Evolutionary conservation across 2,888 invertebrate species (phyloP), one percentile per base, ranked within the genome.

Genomic region (Dexiosoma caninum): DNA sequence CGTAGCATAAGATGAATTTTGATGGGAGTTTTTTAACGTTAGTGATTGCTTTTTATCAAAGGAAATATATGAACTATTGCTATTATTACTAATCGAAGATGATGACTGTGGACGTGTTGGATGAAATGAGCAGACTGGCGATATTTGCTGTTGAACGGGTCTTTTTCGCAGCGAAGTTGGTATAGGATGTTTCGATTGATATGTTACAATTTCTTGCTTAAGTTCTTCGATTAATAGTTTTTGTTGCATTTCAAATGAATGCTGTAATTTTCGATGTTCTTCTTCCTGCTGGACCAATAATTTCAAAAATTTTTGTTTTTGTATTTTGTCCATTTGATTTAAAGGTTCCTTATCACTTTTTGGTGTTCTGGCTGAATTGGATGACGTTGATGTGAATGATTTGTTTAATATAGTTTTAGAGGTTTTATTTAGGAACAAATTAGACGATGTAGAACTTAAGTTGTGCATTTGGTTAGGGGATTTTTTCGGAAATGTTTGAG

Each of bases 161-260:
- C 8, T 44, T 44, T 69, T 66, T 21, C 14, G 35, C n/a, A 32
- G 44, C 8, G 42, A 19, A 5, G 40, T 40, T 27, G 40, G 0
- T 14, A 16, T 14, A 44, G 72, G 10, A 78, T 83, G 14, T 60
- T 72, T 74, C 37, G 84, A 37, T 21, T 84, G 75, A 7, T 81
- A 35, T 49, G 70, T 77, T 14, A 84, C 82, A 74, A 89, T 85
- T 55, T 87, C 85, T 0, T 84, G 82, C 27, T 86, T 85, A 10
- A 89, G 85, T 69, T 90, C 86, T 9, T 90, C 87, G 19, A 93
- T 90, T 1, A 95, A 88, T 75, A 92, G 87, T 79, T 91, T 91
- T 85, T 94, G 93, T 85, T 94, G 94, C 59, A 92, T 92, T 82
- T 94, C 93, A 84, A 94, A 94, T 49, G 92, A 91, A 84, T 93